Evolutionary conservation across 2,888 invertebrate species (phyloP), one percentile per base, ranked within the genome.

Genomic region (Acleris cristana): DNA sequence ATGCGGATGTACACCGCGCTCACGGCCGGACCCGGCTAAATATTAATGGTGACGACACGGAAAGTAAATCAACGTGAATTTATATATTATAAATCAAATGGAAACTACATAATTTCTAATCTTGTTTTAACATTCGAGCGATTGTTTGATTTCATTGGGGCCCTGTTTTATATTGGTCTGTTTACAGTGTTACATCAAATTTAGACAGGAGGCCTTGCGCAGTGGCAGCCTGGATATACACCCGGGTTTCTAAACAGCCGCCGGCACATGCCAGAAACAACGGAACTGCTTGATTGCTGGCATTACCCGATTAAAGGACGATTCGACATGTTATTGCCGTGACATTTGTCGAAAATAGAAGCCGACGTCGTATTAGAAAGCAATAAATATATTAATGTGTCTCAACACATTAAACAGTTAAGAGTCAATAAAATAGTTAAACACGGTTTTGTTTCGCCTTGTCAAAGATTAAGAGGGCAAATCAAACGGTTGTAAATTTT

Each of bases 401-500:
- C 30, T 63, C 68, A 71, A 70, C 69, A 70, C 71, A 72, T 78
- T 65, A 78, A 80, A 71, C 74, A 71, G 76, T 84, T 84, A 80
- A 79, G 76, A 77, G 81, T 73, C 74, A 76, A 78, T 85, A 77
- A 83, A 82, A 68, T 73, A 79, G 75, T 82, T 81, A 82, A 85
- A 87, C 84, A 83, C 70, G 76, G 74, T 81, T 84, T 82, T 79
- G 85, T 81, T 82, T 80, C 76, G 83, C 74, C 76, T 83, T 81
- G 86, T 84, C 78, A 75, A 77, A 87, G 83, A 89, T 87, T 86
- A 85, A 86, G 88, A 86, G 84, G 82, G 84, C 80, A 87, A 87
- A 90, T 90, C 85, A 90, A 90, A 87, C 77, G 83, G 76, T 86
- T 86, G 83, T 90, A 89, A 91, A 90, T 89, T 85, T 81, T 77